Evolutionary conservation across 2,797 vertebrate species (phyloP), one percentile per base, ranked within the genome.

Genomic region (Dallia pectoralis): DNA sequence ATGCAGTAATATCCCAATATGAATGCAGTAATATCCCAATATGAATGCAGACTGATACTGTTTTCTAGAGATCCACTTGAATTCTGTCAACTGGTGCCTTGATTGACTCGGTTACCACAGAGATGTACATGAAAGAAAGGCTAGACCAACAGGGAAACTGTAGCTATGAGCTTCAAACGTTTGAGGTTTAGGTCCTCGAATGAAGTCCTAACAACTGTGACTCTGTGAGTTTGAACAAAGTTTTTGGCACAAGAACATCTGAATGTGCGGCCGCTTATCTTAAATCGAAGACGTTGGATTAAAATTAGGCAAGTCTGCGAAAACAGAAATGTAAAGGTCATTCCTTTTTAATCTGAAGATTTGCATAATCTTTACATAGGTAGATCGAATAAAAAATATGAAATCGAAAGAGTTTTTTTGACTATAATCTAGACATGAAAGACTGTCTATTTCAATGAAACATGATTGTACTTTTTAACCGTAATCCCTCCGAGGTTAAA

Each of bases 281-380:
- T 36, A 36, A 36, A 7, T 36, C 33, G 33, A 36, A 36, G 33
- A 36, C 7, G 33, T 3, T 44, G 2, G 40, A 44, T 36, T 36
- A n/a, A 36, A 36, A 36, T 36, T 3, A 36, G 3, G 8, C 33
- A 65, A 48, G 22, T 70, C 72, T 63, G 62, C 47, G 40, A 71
- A 70, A 74, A 74, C 70, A 70, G n/a, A 73, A 49, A 65, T 36
- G 7, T 44, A 72, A 80, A 78, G 72, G 72, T 74, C 76, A 77
- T 72, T 27, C 16, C 49, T 61, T 73, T 76, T 74, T 61, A 44
- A 18, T 47, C 18, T 33, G 62, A 74, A 48, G 18, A 74, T 47
- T 47, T n/a, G 19, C 61, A 36, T 77, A 78, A 53, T 53, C 70
- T 74, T 30, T 5, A 61, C 16, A 67, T 5, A 25, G n/a, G 36